Conservation (phyloP, 2,113 vertebrate species). For the Paradisaea rubra region DNA sequence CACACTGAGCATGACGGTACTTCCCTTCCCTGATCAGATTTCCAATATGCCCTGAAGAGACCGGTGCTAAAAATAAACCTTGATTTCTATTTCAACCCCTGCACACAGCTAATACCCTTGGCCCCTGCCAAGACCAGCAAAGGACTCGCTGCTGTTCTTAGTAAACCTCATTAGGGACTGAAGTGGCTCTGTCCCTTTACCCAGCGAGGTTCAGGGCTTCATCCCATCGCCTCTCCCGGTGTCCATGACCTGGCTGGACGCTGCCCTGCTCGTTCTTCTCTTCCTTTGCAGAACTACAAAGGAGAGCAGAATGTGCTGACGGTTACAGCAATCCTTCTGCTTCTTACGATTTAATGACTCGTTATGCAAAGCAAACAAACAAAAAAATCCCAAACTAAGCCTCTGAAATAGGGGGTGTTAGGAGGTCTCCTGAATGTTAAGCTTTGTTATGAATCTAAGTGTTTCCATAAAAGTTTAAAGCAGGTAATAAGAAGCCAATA, state of each 20-base stretch:
- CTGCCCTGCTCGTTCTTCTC: background rate
- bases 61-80: slow-evolving; percentile 15
- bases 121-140: background rate
- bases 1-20: fast-evolving
- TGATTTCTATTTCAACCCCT: slow-evolving; percentile 41
- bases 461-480: background rate
- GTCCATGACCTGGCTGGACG: fast-evolving
- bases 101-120: slow-evolving; percentile 2
- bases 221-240: fast-evolving
- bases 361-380: background rate
- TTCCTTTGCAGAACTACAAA: fast-evolving
- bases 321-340: background rate
- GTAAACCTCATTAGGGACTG: background rate
- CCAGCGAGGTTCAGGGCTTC: background rate
- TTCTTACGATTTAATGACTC: background rate
- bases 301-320: background rate
- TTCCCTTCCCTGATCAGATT: background rate
- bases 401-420: background rate
- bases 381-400: background rate
- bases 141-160: background rate
- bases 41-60: background rate
- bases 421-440: background rate
- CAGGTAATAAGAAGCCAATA: background rate
- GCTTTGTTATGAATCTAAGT: background rate
- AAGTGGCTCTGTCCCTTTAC: fast-evolving